A percentile compares a stretch with the other conserved stretches of the same genome.
phyloP scores from a whole-genome alignment of 2,797 vertebrate species.

The Dromococcyx pavoninus region DNA sequence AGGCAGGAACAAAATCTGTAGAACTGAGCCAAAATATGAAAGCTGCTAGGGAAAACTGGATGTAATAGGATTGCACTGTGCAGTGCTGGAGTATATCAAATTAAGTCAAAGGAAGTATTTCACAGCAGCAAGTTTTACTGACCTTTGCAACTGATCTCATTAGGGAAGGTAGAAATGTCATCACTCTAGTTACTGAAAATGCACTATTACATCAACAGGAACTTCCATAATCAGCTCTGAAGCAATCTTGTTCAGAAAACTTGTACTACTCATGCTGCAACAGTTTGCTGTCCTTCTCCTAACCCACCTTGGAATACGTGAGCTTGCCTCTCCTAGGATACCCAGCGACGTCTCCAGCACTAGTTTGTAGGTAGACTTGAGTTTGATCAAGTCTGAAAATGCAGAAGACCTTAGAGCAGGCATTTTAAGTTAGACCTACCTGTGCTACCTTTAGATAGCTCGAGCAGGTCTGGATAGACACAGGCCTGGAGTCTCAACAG shows the following conservation, averaged over 20 bases:
- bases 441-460: not conserved
- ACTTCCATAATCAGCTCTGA: not conserved
- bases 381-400: not conserved
- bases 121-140: not conserved
- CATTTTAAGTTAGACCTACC: not conserved
- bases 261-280: not conserved
- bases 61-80: not conserved
- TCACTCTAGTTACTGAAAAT: not conserved
- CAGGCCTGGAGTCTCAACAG: fast-evolving
- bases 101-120: not conserved
- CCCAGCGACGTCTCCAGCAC: not conserved
- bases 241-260: not conserved
- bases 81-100: not conserved
- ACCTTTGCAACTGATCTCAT: not conserved
- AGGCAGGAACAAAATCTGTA: not conserved
- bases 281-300: not conserved
- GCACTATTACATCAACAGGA: not conserved
- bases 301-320: not conserved
- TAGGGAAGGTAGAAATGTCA: not conserved
- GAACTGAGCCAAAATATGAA: not conserved
- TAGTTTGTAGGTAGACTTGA: fast-evolving
- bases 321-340: not conserved
- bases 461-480: not conserved
- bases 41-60: not conserved
- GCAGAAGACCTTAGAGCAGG: not conserved